phyloP scores from a whole-genome alignment of 2,888 invertebrate species.

The Chorisops tibialis region DNA sequence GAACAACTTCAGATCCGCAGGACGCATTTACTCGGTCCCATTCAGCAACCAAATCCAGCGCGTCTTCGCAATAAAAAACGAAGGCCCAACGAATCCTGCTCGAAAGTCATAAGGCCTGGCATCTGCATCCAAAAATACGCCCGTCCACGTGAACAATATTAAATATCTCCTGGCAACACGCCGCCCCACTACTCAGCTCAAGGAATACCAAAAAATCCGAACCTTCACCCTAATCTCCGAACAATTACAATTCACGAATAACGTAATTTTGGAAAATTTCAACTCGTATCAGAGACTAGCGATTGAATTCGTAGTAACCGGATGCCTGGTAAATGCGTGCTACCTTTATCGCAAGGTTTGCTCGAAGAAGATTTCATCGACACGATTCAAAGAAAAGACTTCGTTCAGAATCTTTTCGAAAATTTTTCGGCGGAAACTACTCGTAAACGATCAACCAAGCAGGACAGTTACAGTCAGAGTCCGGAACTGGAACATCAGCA shows the following conservation, averaged over 20 bases:
- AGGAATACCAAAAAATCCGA: neutral
- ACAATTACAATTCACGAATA: neutral
- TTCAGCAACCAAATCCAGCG: neutral
- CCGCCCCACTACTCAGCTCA: neutral
- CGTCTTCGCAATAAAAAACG: neutral
- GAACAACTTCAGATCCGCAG: neutral
- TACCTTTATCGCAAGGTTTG: conserved; percentile 14
- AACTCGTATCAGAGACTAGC: conserved; percentile 13
- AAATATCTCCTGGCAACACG: conserved; percentile 4
- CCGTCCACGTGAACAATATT: neutral
- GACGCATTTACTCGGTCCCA: conserved; percentile 1
- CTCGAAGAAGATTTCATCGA: conserved; percentile 1
- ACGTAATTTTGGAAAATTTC: conserved; percentile 4
- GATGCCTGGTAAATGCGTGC: conserved; percentile 6
- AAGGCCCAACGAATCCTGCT: neutral
- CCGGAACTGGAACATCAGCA: no score
- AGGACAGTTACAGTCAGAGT: neutral
- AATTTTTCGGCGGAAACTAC: no score
- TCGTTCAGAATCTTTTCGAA: neutral
- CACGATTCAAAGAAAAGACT: conserved; percentile 5
- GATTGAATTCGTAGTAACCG: conserved; percentile 1
- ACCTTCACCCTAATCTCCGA: neutral
- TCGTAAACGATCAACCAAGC: no score
- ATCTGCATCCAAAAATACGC: neutral
- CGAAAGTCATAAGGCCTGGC: neutral